Base-by-base conservation (phyloP, 2,888 invertebrate genomes). In the Taenaris catops region DNA sequence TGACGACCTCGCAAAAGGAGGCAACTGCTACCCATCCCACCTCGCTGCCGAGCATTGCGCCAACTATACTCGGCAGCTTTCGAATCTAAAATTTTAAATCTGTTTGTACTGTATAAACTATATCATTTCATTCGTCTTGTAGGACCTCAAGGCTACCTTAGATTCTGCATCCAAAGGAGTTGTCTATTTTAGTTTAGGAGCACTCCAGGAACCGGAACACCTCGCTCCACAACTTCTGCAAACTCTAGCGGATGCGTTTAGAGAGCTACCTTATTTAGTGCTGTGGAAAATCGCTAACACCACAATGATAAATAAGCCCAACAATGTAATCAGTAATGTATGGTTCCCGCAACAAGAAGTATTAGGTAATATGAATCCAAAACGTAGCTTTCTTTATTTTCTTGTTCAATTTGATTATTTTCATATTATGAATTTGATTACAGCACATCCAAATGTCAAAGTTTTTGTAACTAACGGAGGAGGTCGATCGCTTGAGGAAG, bases 281-380 rank as follows among this genome's bases (percentile, higher is more conserved):
- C 51, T 89, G 2, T 89, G 89, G 88, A 89, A 88, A 55, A 87
- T 88, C 40, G 84, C 75, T 11, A 80, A 84, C 34, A 65, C 65
- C 1, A 72, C 74, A 3, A 48, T 70, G 48, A 63, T 84, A 6
- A 69, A 73, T 12, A 67, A 71, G 41, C 70, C 88, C 8, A 56
- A 65, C 4, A 88, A 88, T 50, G 74, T 90, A 0, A 63, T 81
- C 21, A 53, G 80, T 1, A 58, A 62, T 8, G 56, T 63, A 7
- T 90, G 90, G 90, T 74, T 89, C 35, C 89, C 89, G 1, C 90
- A 90, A 44, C 84, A 89, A 49, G 83, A 88, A 55, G 41, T 90
- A 39, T 63, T 90, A 38, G 88, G 89, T 89, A 56, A 38, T 6
- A 14, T 14, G 14, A 14, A 29, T 27, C 10, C 9, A 24, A 25